Conservation (phyloP, 2,797 vertebrate genomes). For the Buceros bicornis region DNA sequence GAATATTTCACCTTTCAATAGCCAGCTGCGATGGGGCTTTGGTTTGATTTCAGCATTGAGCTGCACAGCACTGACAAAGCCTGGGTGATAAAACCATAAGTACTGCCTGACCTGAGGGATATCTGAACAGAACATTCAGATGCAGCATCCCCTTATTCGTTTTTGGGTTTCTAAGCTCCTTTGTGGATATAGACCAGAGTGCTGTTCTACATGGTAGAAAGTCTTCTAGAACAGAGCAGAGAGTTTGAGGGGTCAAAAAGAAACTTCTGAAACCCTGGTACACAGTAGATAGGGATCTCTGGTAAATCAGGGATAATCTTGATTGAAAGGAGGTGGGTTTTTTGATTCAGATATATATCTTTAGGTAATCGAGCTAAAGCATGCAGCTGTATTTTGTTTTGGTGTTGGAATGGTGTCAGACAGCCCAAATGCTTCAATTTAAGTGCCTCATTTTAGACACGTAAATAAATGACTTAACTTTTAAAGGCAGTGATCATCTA, state of each 20-base stretch:
- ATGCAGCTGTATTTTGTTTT: neutral
- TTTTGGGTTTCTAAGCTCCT: neutral
- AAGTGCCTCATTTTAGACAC: neutral
- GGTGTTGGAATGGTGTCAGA: neutral
- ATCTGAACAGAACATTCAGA: neutral
- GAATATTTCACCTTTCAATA: neutral
- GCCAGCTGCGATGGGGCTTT: neutral
- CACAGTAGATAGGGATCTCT: neutral
- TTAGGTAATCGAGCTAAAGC: neutral
- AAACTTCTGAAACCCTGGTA: neutral
- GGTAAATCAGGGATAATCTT: neutral
- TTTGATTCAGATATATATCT: neutral
- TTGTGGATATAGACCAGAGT: neutral
- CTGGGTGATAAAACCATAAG: neutral
- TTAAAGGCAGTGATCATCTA: neutral
- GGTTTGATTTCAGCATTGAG: neutral
- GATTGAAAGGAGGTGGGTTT: neutral
- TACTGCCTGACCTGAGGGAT: neutral
- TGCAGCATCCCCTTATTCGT: neutral
- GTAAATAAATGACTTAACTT: slow-evolving; percentile 1
- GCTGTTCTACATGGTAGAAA: neutral
- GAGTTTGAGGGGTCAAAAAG: neutral
- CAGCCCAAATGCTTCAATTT: neutral
- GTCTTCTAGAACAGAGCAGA: neutral
- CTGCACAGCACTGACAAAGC: neutral